Evolutionary conservation across 2,797 vertebrate species (phyloP).

Genomic region (Gobionotothen gibberifrons): DNA sequence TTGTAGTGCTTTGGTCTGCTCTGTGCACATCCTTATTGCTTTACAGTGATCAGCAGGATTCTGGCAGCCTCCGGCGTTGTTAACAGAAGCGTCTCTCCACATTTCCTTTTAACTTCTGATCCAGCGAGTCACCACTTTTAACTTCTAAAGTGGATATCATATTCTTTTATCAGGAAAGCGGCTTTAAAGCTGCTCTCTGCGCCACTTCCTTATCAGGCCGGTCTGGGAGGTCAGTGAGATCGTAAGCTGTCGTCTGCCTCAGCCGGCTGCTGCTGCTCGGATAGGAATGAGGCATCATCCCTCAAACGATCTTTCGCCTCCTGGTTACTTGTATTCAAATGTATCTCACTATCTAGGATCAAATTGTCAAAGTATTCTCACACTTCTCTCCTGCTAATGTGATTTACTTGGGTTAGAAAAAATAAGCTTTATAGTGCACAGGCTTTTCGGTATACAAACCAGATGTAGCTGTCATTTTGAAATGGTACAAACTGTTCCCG

Average conservation of each 20-base stretch:
- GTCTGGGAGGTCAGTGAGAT: conserved; percentile 59
- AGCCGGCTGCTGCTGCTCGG: conserved; percentile 29
- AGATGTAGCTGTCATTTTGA: conserved; percentile 31
- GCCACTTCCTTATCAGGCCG: conserved; percentile 50
- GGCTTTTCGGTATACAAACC: conserved; percentile 12
- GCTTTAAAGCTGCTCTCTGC: conserved; percentile 57
- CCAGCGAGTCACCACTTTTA: conserved; percentile 64
- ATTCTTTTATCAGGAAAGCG: conserved; percentile 55
- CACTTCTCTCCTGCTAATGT: neutral
- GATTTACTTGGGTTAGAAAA: conserved; percentile 1
- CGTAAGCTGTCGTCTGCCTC: conserved; percentile 45
- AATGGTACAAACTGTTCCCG: conserved; percentile 36
- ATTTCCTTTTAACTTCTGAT: conserved; percentile 63
- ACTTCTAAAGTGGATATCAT: conserved; percentile 69
- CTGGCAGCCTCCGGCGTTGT: conserved; percentile 27
- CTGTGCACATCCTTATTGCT: conserved; percentile 35
- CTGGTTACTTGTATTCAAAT: conserved; percentile 27
- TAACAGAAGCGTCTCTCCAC: conserved; percentile 37
- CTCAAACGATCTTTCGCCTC: conserved; percentile 11
- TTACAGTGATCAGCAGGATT: conserved; percentile 24
- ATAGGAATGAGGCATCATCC: conserved; percentile 27
- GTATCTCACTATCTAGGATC: neutral
- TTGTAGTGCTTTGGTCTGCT: conserved; percentile 5
- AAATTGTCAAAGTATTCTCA: conserved; percentile 10
- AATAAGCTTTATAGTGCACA: neutral